Evolutionary conservation across 2,797 vertebrate species (phyloP).

Genomic region (Balearica regulorum): DNA sequence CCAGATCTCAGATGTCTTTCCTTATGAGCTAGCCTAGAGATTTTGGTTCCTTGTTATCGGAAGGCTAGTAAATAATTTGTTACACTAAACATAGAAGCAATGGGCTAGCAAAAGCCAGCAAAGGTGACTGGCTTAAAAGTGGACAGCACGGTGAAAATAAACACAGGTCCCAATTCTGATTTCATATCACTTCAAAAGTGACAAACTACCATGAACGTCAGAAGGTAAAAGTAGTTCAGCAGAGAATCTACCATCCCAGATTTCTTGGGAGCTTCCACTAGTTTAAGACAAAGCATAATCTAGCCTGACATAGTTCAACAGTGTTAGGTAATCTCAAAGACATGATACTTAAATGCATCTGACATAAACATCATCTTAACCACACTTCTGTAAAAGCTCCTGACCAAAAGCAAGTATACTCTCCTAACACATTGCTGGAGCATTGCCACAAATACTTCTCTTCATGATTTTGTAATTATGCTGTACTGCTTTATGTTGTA

Average conservation of each 20-base stretch:
- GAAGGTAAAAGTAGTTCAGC: neutral
- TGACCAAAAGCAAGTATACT: neutral
- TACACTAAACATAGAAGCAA: neutral
- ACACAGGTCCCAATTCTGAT: neutral
- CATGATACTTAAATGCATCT: neutral
- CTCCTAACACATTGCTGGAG: neutral
- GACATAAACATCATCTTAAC: neutral
- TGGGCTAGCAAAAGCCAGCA: neutral
- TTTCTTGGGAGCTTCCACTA: neutral
- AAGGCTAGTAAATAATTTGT: neutral
- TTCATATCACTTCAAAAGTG: neutral
- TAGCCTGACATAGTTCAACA: neutral
- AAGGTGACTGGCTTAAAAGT: neutral
- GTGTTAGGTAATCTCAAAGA: neutral
- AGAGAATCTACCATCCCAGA: neutral
- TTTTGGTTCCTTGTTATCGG: neutral
- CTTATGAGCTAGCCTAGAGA: neutral
- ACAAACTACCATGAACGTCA: neutral
- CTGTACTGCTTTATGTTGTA: neutral
- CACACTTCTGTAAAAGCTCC: neutral
- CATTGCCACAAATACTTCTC: neutral
- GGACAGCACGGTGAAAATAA: neutral
- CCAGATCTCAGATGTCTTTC: neutral
- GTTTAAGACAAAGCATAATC: neutral
- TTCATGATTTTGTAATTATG: neutral